phyloP scores from a whole-genome alignment of 2,888 invertebrate genomes.

The Caradrina clavipalpis region DNA sequence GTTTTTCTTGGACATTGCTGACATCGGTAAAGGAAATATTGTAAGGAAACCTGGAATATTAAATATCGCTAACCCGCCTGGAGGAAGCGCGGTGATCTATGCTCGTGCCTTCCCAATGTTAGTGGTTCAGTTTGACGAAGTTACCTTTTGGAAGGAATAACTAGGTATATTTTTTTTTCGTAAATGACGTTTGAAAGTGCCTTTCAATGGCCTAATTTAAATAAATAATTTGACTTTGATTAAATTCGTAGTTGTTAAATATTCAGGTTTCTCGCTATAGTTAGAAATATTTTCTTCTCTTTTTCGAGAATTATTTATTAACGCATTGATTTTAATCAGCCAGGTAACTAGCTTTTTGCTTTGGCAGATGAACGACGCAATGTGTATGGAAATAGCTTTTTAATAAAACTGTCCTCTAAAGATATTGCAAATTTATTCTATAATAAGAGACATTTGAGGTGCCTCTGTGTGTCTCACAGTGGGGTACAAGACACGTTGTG shows the following conservation, averaged over 20 bases:
- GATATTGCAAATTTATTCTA: slow-evolving; percentile 50
- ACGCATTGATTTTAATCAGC: neutral
- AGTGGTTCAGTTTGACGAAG: neutral
- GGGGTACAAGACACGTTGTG: neutral
- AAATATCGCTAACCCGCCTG: no score
- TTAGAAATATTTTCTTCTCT: neutral
- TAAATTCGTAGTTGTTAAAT: neutral
- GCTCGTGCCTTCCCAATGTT: neutral
- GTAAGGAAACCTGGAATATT: no score
- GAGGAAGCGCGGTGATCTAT: no score
- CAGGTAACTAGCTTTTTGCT: neutral
- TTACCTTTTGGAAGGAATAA: no score
- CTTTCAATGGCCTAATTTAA: neutral
- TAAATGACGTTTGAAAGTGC: neutral
- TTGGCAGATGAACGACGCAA: neutral
- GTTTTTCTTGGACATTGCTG: no score
- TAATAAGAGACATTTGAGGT: slow-evolving; percentile 4
- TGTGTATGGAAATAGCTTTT: slow-evolving; percentile 36
- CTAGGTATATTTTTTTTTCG: no score
- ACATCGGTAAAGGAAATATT: no score
- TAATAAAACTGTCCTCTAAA: slow-evolving; percentile 37
- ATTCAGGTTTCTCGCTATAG: neutral
- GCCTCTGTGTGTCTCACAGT: neutral
- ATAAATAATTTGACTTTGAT: neutral
- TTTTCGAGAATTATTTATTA: neutral